Evolutionary conservation across 2,888 invertebrate species (phyloP), one percentile per base, ranked within the genome.

Genomic region (Protonemura montana): DNA sequence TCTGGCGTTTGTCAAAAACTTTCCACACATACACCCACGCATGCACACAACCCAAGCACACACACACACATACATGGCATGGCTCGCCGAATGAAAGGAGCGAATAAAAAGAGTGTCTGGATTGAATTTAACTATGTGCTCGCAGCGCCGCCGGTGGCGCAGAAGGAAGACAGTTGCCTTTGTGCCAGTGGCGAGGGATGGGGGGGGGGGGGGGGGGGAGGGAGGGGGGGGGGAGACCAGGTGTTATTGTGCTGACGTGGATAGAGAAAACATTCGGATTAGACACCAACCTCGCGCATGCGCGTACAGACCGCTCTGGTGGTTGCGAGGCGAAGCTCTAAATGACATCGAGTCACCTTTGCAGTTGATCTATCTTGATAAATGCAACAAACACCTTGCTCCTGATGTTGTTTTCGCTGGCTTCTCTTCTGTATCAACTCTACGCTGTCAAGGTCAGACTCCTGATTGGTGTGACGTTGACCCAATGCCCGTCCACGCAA

Each of bases 1-100:
- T 84, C 84, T 84, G 84, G 84, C 84, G 82, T 87, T 81, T 87
- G 87, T 87, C 87, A 87, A 87, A 87, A 87, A 87, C 84, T 87
- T 87, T 86, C 85, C 76, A 76, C 59, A 59, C 59, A 59, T 1
- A 59, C 59, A 59, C 59, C 1, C 59, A 59, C 59, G 1, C 16
- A 59, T 2, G 3, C 13, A 21, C 3, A 21, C 3, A 2, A 21
- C 59, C 1, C 59, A 2, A 2, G 6, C 13, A 59, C 13, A 59
- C 6, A 59, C 13, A 59, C 1, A 59, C 59, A 59, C 59, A 59
- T 59, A 59, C 13, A 59, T 10, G 59, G 41, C 41, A 13, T 21
- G 16, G 59, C 59, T 59, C 59, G 59, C 21, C 59, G 59, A 59
- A 59, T 59, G 81, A 29, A 81, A 81, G 30, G 28, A 77, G 82